A percentile compares a stretch with the other conserved stretches of the same genome.
Conservation (phyloP, 2,888 invertebrate species). For the Spodoptera littoralis region DNA sequence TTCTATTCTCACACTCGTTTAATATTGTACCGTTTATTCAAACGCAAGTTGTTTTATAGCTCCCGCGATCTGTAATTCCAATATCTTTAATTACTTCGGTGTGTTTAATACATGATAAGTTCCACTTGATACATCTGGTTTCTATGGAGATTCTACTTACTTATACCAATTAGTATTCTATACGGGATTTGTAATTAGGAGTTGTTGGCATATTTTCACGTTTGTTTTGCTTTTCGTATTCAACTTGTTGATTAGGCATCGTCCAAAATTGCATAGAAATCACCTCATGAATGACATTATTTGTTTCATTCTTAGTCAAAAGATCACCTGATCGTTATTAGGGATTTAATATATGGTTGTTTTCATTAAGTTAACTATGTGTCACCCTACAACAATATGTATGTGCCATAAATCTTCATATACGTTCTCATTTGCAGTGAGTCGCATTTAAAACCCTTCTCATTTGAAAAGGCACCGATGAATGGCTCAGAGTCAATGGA, state of each 20-base stretch:
- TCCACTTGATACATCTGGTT: conserved; percentile 34
- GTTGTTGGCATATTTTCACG: conserved; percentile 31
- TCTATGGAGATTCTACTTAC: conserved; percentile 42
- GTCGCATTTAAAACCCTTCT: conserved; percentile 80
- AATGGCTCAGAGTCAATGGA: conserved; percentile 86
- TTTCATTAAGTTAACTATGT: conserved; percentile 28
- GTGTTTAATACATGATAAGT: conserved; percentile 37
- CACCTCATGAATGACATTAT: conserved; percentile 10
- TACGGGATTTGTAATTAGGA: conserved; percentile 33
- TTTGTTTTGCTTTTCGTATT: conserved; percentile 31
- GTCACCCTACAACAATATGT: conserved; percentile 57
- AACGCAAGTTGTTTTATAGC: conserved; percentile 23
- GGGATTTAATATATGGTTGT: conserved; percentile 1
- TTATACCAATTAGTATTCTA: conserved; percentile 47
- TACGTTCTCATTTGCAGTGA: conserved; percentile 79
- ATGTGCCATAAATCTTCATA: conserved; percentile 71
- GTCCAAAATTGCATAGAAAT: conserved; percentile 9
- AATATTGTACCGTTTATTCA: conserved; percentile 25
- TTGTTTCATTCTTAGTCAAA: conserved; percentile 1
- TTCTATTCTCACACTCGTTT: conserved; percentile 42
- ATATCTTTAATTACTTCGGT: conserved; percentile 39
- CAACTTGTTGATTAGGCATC: conserved; percentile 11
- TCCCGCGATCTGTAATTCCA: conserved; percentile 11
- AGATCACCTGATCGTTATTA: conserved; percentile 3
- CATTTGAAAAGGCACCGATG: conserved; percentile 85